A percentile compares a stretch with the other conserved stretches of the same genome.
Evolutionary conservation across 2,888 invertebrate species (phyloP).

Genomic region (Eilema griseolum): DNA sequence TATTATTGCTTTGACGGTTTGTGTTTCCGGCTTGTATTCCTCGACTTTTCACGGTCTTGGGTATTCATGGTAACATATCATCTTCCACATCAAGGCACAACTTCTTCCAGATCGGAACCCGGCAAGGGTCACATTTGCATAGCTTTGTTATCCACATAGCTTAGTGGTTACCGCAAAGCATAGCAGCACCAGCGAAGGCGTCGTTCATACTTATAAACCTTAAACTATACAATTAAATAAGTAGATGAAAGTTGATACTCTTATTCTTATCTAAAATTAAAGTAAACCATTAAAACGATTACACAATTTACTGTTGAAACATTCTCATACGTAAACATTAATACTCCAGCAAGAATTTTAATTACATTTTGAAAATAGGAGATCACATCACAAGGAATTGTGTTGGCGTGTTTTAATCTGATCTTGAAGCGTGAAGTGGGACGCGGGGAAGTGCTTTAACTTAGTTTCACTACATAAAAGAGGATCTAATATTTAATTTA

Average conservation of each 20-base stretch:
- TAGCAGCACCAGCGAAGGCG: no score
- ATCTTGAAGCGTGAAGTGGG: conserved; percentile 1
- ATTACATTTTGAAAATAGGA: conserved; percentile 39
- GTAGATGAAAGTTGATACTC: no score
- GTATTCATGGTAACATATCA: no score
- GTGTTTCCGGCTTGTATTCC: no score
- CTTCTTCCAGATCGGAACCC: no score
- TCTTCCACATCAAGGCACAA: background rate
- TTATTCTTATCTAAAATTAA: conserved; percentile 1
- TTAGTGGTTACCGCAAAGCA: no score
- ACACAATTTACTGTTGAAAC: conserved; percentile 17
- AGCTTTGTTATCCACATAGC: no score
- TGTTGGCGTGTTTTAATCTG: conserved; percentile 16
- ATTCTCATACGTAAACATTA: conserved; percentile 23
- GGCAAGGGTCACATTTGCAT: no score
- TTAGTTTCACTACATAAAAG: background rate
- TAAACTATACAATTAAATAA: no score
- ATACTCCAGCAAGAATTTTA: conserved; percentile 32
- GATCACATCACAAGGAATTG: conserved; percentile 27
- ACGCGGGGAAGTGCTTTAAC: background rate
- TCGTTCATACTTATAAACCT: no score
- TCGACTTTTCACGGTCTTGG: no score
- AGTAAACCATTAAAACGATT: conserved; percentile 20
- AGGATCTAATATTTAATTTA: background rate
- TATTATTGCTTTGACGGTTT: no score